These are phyloP conservation scores for Vulpes lagopus DNA, from an alignment of 2,113 vertebrate species.

Conservation along the genomic window DNA sequence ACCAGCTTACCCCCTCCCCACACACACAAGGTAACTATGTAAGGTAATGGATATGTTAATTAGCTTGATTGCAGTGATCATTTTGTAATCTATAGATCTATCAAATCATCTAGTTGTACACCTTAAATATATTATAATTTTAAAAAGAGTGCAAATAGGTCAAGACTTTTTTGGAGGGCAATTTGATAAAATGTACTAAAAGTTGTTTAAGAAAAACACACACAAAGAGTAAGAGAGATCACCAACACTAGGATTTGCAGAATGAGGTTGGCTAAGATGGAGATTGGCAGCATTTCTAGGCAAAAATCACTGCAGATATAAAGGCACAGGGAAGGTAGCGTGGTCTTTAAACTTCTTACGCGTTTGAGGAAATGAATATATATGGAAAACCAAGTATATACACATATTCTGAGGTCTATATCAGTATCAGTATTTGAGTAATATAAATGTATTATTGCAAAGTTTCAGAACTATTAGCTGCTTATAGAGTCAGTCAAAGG, in stretches of 20 bases:
- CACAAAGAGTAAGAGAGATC: neutral
- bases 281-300: neutral
- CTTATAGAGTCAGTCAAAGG: slow-evolving; percentile 13
- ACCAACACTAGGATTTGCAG: neutral
- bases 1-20: too few relatives aligned
- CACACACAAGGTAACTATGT: neutral
- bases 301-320: neutral
- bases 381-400: neutral
- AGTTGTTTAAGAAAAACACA: neutral
- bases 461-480: neutral
- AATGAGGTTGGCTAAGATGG: neutral
- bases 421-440: neutral
- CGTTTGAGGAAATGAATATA: neutral
- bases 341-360: neutral
- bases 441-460: slow-evolving; percentile 29
- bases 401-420: neutral
- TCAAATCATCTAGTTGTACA: neutral
- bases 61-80: neutral
- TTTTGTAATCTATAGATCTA: neutral
- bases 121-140: neutral
- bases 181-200: neutral
- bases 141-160: neutral
- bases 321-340: neutral
- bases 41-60: neutral
- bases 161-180: neutral